These are phyloP conservation scores for Spheniscus humboldti DNA, from an alignment of 2,797 vertebrate genomes.

Conservation along the genomic window DNA sequence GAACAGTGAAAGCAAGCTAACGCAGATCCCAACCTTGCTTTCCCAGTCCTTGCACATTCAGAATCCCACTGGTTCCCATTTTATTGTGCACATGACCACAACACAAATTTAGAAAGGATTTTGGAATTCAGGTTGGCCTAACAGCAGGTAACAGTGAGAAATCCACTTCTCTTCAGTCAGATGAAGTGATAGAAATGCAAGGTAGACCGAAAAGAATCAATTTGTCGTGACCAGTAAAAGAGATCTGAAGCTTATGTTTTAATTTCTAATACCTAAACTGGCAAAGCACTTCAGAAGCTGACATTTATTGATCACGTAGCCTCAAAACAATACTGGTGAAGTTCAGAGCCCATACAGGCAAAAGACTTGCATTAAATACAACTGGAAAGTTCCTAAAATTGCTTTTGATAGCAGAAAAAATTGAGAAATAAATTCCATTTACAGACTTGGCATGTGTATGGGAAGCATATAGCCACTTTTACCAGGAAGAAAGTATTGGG, in stretches of 20 bases:
- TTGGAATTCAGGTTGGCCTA: not conserved
- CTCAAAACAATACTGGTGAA: not conserved
- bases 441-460: not conserved
- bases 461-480: not conserved
- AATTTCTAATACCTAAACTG: conserved; percentile 17
- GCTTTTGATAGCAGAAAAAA: not conserved
- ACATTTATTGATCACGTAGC: conserved; percentile 30
- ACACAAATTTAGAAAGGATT: not conserved
- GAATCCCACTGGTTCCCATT: not conserved
- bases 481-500: not conserved
- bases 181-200: conserved; percentile 4
- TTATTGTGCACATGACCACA: not conserved
- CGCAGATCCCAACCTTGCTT: not conserved
- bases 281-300: conserved; percentile 10
- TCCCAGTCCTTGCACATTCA: not conserved
- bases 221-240: conserved; percentile 15
- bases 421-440: not conserved
- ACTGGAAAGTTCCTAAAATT: not conserved
- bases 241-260: conserved; percentile 19
- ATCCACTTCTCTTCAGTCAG: not conserved
- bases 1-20: not conserved
- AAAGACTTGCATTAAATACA: not conserved
- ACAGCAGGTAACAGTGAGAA: not conserved
- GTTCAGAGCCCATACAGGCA: not conserved
- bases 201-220: not conserved